A percentile compares a stretch with the other conserved stretches of the same genome.
Evolutionary conservation across 2,888 invertebrate genomes (phyloP).

Genomic region (Rugalucina vietnamica): DNA sequence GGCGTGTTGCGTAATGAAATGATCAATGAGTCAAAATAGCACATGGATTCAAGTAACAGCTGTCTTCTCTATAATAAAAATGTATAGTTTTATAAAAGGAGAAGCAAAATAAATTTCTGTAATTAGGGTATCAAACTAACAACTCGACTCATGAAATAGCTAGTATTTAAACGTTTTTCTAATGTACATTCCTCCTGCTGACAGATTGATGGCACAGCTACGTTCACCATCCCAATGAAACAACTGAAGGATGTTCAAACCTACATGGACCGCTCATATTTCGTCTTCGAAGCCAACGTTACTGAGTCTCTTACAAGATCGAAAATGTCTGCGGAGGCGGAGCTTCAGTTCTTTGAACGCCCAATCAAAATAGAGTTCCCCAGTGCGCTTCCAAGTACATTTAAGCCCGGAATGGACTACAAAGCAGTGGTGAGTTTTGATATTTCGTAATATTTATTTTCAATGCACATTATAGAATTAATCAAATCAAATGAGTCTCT

Average conservation of each 20-base stretch:
- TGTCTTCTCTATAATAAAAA: no score
- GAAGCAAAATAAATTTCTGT: no score
- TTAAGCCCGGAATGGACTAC: slow-evolving; percentile 69
- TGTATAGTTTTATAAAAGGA: no score
- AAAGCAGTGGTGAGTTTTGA: slow-evolving; percentile 58
- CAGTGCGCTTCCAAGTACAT: slow-evolving; percentile 56
- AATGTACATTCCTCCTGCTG: slow-evolving; percentile 2
- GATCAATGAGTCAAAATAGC: no score
- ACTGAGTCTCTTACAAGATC: slow-evolving; percentile 95
- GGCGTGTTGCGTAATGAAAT: no score
- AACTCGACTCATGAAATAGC: no score
- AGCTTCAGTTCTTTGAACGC: slow-evolving; percentile 89
- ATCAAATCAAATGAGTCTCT: no score
- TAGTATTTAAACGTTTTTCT: no score
- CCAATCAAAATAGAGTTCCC: slow-evolving; percentile 65
- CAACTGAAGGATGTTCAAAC: slow-evolving; percentile 40
- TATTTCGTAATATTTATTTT: no score
- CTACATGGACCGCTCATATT: slow-evolving; percentile 35
- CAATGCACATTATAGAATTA: no score
- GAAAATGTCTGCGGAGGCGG: slow-evolving; percentile 89
- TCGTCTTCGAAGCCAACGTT: slow-evolving; percentile 88
- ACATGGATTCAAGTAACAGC: no score
- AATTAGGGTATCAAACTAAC: no score
- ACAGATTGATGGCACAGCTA: slow-evolving; percentile 66
- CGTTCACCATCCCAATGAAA: slow-evolving; percentile 52